Base-by-base conservation (phyloP, 2,113 vertebrate species). In the Genyomyrus donnyi region DNA sequence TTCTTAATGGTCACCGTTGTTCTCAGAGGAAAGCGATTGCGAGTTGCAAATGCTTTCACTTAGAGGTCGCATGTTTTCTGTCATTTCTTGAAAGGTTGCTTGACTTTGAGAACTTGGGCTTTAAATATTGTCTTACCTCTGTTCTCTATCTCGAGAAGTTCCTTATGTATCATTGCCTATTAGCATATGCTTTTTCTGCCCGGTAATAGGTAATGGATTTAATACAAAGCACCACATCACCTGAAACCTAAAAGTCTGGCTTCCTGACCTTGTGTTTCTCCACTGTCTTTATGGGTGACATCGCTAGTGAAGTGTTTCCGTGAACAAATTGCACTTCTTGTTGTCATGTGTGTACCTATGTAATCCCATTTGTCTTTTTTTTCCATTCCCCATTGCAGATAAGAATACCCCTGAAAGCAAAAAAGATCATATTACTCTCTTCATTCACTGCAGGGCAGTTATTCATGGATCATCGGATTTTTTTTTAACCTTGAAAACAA, bases 141-240 rank as follows among this genome's bases (percentile, higher is more conserved):
- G 77, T 58, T 62, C 21, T 66, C 31, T 19, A 31, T 70, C 62
- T 39, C 24, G 27, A 50, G n/a, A 46, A 86, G 31, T 86, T 35
- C 52, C 48, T 87, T 87, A 56, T 56, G 50, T 52, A 87, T 87
- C 31, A 87, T 46, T 53, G 45, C 58, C 62, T 88, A 15, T 89
- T 89, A 58, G 8, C n/a, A 39, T 89, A 42, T 89, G 8, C 52
- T 45, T 35, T 50, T n/a, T 58, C 35, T 56, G 88, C 88, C 24
- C 10, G 7, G 56, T 39, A 89, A 42, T 56, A 39, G 31, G 88
- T 49, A n/a, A 85, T 77, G 66, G 15, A 53, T 89, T 70, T 70
- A 74, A 70, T 80, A 52, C 45, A 77, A 10, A 31, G 2, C 66
- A 35, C 5, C 27, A 48, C 27, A 80, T 70, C 66, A 74, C 66